Percentiles rank a stretch among this genome's conserved stretches.
phyloP scores from a whole-genome alignment of 1,140 invertebrate species.

The Apolygus lucorum region DNA sequence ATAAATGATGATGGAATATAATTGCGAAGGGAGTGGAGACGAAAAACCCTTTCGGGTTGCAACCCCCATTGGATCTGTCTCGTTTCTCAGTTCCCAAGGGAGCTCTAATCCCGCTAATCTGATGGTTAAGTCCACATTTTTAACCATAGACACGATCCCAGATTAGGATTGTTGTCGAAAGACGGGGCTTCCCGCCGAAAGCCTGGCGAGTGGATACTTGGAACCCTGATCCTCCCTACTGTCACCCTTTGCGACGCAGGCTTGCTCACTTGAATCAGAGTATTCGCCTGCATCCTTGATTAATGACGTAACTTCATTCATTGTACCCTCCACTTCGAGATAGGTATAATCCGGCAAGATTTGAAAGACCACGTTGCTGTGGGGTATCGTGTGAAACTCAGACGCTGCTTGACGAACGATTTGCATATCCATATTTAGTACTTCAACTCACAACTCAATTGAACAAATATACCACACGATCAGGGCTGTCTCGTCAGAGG shows the following conservation, averaged over 20 bases:
- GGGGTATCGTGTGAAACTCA: too few relatives aligned
- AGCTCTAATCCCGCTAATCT: conserved; percentile 4
- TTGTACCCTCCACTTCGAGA: neutral
- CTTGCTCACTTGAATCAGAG: neutral
- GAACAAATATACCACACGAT: too few relatives aligned
- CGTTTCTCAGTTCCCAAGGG: neutral
- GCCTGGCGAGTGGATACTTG: neutral
- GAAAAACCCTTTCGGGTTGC: neutral
- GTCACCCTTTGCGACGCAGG: neutral
- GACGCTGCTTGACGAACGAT: too few relatives aligned
- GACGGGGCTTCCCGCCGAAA: neutral
- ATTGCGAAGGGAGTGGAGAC: conserved; percentile 2
- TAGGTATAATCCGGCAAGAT: too few relatives aligned
- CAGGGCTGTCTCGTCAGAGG: too few relatives aligned
- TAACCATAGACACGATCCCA: conserved; percentile 3
- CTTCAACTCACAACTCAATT: too few relatives aligned
- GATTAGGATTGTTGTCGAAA: conserved; percentile 10
- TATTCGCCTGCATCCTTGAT: neutral
- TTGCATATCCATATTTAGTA: too few relatives aligned
- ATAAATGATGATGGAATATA: conserved; percentile 17
- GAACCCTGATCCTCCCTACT: neutral
- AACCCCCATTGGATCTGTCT: neutral
- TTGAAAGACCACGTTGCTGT: too few relatives aligned
- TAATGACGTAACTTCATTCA: neutral
- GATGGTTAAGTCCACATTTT: conserved; percentile 10